These are phyloP conservation scores for Callorhinus ursinus DNA, from an alignment of 2,113 vertebrate species.

Conservation along the genomic window DNA sequence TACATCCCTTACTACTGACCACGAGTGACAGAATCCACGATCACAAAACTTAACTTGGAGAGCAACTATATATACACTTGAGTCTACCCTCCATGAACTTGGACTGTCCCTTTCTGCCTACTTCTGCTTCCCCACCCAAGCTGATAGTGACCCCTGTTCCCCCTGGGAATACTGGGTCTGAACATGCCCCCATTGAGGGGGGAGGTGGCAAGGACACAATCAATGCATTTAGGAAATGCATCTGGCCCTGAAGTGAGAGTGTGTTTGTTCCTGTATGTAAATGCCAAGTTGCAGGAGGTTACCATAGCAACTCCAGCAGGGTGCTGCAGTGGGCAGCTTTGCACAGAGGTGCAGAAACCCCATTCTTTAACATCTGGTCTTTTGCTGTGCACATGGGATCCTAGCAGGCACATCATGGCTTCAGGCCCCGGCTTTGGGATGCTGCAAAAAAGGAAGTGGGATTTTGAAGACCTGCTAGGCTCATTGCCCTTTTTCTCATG, in stretches of 20 bases:
- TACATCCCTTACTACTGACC: neutral
- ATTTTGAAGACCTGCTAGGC: neutral
- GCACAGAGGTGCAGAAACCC: slow-evolving; percentile 43
- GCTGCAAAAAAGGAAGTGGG: neutral
- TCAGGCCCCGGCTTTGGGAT: neutral
- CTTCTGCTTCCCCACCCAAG: neutral
- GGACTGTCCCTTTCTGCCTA: neutral
- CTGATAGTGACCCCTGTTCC: neutral
- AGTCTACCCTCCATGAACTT: neutral
- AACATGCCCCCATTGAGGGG: neutral
- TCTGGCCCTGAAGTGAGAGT: slow-evolving; percentile 42
- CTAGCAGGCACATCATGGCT: neutral
- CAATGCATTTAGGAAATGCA: slow-evolving; percentile 52
- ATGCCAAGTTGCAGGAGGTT: slow-evolving; percentile 71
- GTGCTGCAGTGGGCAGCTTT: slow-evolving; percentile 61
- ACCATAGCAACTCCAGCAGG: slow-evolving; percentile 76
- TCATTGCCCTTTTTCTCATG: neutral
- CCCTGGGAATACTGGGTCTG: neutral
- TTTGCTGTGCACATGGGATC: neutral
- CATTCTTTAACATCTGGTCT: slow-evolving; percentile 43
- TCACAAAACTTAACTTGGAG: slow-evolving; percentile 33
- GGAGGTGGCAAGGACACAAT: neutral
- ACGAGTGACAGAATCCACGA: neutral
- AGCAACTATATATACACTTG: neutral
- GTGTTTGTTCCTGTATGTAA: slow-evolving; percentile 1